These are phyloP conservation scores for Rallus limicola DNA, from an alignment of 2,113 vertebrate species.

Conservation along the genomic window DNA sequence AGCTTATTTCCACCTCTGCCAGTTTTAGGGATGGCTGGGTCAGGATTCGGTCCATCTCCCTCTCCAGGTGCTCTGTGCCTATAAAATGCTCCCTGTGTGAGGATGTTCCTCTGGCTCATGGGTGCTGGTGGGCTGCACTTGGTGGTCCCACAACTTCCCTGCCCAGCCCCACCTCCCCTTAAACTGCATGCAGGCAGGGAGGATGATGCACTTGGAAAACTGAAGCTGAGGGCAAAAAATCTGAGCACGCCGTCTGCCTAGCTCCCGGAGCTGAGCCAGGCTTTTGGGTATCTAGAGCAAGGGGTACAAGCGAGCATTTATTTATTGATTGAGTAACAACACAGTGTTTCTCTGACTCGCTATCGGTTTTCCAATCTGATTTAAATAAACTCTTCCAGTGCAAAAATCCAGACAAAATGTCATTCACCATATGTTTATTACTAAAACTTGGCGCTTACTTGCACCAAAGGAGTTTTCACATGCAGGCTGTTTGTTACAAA, in stretches of 20 bases:
- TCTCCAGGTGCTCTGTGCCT: neutral
- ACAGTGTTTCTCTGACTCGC: neutral
- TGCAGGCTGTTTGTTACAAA: constrained; percentile 60
- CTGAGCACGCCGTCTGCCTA: neutral
- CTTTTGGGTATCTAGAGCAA: neutral
- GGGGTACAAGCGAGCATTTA: neutral
- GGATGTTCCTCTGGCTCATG: rapidly evolving
- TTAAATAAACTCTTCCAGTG: constrained; percentile 52
- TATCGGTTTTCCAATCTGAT: constrained; percentile 42
- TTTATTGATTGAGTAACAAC: constrained; percentile 25
- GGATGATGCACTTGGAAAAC: rapidly evolving
- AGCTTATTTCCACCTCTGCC: neutral
- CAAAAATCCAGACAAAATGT: constrained; percentile 39
- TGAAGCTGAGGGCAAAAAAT: neutral
- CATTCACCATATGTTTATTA: constrained; percentile 71
- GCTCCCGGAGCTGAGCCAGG: neutral
- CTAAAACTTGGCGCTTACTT: constrained; percentile 32
- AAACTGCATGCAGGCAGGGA: neutral
- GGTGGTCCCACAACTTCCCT: neutral
- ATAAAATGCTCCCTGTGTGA: neutral
- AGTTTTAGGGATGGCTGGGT: neutral
- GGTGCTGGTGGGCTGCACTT: neutral
- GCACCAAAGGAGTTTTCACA: constrained; percentile 52
- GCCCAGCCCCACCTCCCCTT: neutral
- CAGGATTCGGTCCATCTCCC: neutral